Evolutionary conservation across 2,888 invertebrate genomes (phyloP).

Genomic region (Arge pagana): DNA sequence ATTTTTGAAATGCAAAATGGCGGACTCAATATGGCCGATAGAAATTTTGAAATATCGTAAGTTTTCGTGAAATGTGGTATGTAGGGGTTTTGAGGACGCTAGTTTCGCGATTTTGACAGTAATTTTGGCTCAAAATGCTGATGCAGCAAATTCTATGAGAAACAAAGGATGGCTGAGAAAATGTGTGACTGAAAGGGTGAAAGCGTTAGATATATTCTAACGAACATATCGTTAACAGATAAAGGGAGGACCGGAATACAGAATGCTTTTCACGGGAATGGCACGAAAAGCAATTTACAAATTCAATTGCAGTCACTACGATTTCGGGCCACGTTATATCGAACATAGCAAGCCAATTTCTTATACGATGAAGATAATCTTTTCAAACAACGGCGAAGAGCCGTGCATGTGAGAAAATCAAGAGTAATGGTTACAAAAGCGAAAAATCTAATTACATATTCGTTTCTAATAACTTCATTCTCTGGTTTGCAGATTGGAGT

Average conservation of each 20-base stretch:
- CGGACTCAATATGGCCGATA: too few relatives aligned
- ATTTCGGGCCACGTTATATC: constrained; percentile 71
- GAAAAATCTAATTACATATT: constrained; percentile 3
- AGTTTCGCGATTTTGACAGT: too few relatives aligned
- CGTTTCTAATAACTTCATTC: constrained; percentile 6
- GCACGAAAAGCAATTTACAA: constrained; percentile 64
- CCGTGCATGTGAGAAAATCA: constrained; percentile 45
- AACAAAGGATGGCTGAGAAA: too few relatives aligned
- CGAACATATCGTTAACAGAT: constrained; percentile 59
- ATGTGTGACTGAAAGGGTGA: too few relatives aligned
- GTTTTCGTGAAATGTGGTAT: too few relatives aligned
- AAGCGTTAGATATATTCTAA: too few relatives aligned
- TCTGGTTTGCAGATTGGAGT: constrained; percentile 62
- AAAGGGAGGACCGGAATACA: constrained; percentile 69
- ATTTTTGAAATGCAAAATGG: too few relatives aligned
- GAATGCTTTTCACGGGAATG: constrained; percentile 63
- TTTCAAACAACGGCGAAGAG: constrained; percentile 53
- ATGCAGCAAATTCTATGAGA: too few relatives aligned
- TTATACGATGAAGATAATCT: constrained; percentile 54
- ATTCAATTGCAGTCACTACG: constrained; percentile 67
- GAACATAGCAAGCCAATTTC: constrained; percentile 60
- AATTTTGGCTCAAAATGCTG: too few relatives aligned
- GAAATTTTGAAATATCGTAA: too few relatives aligned
- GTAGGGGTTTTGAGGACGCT: too few relatives aligned
- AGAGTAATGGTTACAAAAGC: background rate